A percentile compares a stretch with the other conserved stretches of the same genome.
These are phyloP conservation scores for Ametastegia equiseti DNA, from an alignment of 2,888 invertebrate genomes.

Conservation along the genomic window DNA sequence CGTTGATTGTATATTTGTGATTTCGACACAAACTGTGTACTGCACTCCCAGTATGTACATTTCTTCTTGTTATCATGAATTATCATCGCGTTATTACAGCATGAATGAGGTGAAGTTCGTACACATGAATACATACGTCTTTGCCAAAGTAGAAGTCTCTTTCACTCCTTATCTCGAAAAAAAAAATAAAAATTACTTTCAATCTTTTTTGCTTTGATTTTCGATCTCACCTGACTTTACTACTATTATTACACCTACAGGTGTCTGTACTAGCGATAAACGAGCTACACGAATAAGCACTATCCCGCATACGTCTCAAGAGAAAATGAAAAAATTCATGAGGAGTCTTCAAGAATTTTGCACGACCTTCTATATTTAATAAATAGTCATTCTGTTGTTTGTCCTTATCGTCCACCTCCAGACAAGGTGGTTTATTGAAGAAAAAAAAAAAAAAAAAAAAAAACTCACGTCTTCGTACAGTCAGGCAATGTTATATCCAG, in stretches of 20 bases:
- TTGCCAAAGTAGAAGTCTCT: no score
- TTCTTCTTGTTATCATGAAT: no score
- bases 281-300: conserved; percentile 27
- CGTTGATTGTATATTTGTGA: no score
- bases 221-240: background rate
- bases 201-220: background rate
- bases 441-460: background rate
- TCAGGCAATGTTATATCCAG: background rate
- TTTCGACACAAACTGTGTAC: no score
- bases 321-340: background rate
- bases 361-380: background rate
- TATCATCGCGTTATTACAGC: no score
- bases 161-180: no score
- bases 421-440: background rate
- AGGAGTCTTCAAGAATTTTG: background rate
- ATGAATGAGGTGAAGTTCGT: no score
- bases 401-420: conserved; percentile 36
- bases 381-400: conserved; percentile 15
- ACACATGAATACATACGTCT: no score
- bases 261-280: background rate
- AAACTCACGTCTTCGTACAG: background rate
- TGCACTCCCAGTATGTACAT: no score
- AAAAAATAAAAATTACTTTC: no score
- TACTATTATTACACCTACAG: background rate
- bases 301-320: background rate